Conservation (phyloP, 2,113 vertebrate species). For the Lagopus muta region DNA sequence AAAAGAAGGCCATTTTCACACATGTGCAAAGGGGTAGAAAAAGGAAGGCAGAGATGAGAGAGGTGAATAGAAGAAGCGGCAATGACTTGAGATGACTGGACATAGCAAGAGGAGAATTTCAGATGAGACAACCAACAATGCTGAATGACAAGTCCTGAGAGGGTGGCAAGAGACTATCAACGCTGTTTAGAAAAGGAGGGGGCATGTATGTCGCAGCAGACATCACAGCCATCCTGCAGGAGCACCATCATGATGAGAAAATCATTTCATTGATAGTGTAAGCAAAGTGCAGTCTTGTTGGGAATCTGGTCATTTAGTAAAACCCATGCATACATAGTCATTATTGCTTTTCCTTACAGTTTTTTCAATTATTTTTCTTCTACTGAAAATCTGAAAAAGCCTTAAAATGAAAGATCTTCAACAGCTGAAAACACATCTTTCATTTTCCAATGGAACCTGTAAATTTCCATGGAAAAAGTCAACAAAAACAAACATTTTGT, state of each 20-base stretch:
- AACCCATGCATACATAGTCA: not conserved
- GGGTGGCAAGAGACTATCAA: not conserved
- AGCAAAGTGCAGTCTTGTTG: not conserved
- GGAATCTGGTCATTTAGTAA: not conserved
- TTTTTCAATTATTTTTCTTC: not conserved
- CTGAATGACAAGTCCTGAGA: not conserved
- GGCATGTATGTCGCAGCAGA: not conserved
- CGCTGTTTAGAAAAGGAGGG: not conserved
- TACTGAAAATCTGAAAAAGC: constrained; percentile 2
- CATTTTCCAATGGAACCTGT: constrained; percentile 41
- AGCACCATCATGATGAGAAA: not conserved
- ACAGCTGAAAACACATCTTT: not conserved
- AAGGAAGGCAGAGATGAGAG: not conserved
- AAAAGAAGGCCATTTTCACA: not conserved
- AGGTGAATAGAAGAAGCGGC: not conserved
- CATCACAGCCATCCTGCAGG: not conserved
- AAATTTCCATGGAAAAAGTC: constrained; percentile 52
- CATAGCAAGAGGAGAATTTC: not conserved
- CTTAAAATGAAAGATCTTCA: not conserved
- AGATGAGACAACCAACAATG: not conserved
- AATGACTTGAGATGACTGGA: not conserved
- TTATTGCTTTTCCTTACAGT: not conserved
- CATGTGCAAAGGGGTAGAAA: not conserved
- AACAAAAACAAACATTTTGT: constrained; percentile 44
- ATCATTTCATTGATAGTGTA: not conserved